These are phyloP conservation scores for Babylonia areolata DNA, from an alignment of 1,140 invertebrate species.

Conservation along the genomic window DNA sequence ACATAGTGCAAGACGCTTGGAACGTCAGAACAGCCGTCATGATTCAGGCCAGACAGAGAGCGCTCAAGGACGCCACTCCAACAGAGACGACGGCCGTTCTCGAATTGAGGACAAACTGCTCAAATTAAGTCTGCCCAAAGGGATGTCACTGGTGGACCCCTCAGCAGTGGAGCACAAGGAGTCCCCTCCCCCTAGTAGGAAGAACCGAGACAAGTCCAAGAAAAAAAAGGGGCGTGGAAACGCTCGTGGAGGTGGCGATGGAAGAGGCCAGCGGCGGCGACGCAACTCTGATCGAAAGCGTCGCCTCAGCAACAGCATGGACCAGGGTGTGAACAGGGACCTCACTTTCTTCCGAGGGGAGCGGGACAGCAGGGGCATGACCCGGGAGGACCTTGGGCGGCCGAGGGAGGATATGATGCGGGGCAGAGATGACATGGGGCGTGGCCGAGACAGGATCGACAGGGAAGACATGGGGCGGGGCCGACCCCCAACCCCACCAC, in stretches of 20 bases:
- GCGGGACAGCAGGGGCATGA: background rate
- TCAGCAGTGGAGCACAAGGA: background rate
- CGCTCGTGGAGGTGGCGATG: background rate
- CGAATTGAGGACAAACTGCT: constrained; percentile 38
- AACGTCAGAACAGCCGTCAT: background rate
- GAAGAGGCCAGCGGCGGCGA: background rate
- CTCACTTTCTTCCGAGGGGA: background rate
- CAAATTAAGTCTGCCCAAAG: constrained; percentile 24
- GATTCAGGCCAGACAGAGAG: background rate
- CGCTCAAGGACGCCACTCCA: background rate
- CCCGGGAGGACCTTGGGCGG: background rate
- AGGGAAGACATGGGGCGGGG: background rate
- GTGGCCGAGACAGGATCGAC: background rate
- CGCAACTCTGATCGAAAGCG: constrained; percentile 14
- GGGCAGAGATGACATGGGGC: background rate
- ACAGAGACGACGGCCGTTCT: background rate
- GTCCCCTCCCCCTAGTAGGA: background rate
- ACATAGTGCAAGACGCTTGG: background rate
- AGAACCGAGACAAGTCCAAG: background rate
- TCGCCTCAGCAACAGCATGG: background rate
- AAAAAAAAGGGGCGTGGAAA: background rate
- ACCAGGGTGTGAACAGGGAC: background rate
- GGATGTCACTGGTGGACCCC: constrained; percentile 8
- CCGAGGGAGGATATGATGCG: background rate
- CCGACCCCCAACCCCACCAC: background rate